Evolutionary conservation across 2,797 vertebrate species (phyloP), one percentile per base, ranked within the genome.

Genomic region (Melanotaenia nigrans): DNA sequence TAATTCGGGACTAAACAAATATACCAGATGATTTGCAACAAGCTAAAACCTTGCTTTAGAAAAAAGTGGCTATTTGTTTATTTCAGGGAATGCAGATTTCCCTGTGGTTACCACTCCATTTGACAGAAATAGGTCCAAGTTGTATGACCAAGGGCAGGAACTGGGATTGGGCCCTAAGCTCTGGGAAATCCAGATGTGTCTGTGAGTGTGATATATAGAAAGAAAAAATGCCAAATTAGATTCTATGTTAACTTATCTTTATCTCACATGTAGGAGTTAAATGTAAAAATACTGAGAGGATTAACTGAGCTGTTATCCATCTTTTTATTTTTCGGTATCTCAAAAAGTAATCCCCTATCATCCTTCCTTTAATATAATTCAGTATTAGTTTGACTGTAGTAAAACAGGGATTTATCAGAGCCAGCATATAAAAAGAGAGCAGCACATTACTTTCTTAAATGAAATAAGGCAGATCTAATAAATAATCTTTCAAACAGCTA

Each of bases 1-100:
- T 47, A 58, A 61, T 75, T 81, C 54, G 61, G 65, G 36, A 30
- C 40, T 61, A 68, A 30, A 33, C 22, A 53, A 69, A 54, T 11
- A 25, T 32, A 74, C 60, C 62, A 76, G 53, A 70, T n/a, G 73
- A 53, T 67, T 49, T 24, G 55, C 58, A 66, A 56, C 42, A 73
- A 76, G 53, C 71, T 47, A 33, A 79, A 65, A 74, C 62, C 58
- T 38, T 65, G 40, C 64, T 64, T 30, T 66, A 45, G 53, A 58
- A 28, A 75, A 53, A 40, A 65, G 78, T 77, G 66, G 42, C 57
- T 64, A 22, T 74, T 78, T 18, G 63, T 62, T 18, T 64, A 47
- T 73, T 45, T 71, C 6, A 67, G 61, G 49, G 42, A 61, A 58
- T 1, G 10, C 9, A 49, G 47, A 65, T 60, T 74, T 79, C 62